phyloP scores from a whole-genome alignment of 2,797 vertebrate genomes.

The Petrocephalus sullivani region DNA sequence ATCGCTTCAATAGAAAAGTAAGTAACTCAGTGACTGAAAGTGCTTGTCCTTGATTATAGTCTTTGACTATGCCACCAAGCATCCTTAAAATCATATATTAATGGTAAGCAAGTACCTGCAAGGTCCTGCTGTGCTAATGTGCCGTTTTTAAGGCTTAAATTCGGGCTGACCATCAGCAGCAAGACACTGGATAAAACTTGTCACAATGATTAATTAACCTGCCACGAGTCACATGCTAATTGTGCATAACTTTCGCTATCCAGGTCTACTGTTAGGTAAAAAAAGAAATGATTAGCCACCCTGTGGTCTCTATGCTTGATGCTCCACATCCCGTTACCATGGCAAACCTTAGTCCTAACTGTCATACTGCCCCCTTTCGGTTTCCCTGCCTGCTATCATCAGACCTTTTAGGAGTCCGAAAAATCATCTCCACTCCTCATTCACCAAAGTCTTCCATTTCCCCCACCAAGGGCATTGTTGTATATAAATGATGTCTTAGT shows the following conservation, averaged over 20 bases:
- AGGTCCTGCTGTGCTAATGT: neutral
- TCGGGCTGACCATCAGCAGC: neutral
- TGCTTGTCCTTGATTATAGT: neutral
- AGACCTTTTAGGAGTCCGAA: neutral
- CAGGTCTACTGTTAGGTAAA: neutral
- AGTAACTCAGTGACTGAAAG: neutral
- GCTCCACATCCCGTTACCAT: neutral
- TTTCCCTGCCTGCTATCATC: neutral
- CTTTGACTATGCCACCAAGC: neutral
- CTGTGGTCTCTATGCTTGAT: neutral
- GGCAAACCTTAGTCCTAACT: neutral
- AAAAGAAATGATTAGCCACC: neutral
- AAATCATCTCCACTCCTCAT: conserved; percentile 32
- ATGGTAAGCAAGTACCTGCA: neutral
- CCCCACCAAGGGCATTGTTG: conserved; percentile 51
- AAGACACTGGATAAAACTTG: neutral
- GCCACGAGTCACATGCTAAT: neutral
- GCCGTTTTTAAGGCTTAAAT: neutral
- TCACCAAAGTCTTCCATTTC: conserved; percentile 37
- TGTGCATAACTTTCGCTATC: neutral
- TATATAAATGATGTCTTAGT: conserved; percentile 60
- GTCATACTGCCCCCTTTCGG: neutral
- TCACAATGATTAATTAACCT: neutral
- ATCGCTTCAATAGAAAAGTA: neutral
- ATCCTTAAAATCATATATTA: neutral